Evolutionary conservation across 2,113 vertebrate genomes (phyloP).

Genomic region (Myiozetetes cayanensis): DNA sequence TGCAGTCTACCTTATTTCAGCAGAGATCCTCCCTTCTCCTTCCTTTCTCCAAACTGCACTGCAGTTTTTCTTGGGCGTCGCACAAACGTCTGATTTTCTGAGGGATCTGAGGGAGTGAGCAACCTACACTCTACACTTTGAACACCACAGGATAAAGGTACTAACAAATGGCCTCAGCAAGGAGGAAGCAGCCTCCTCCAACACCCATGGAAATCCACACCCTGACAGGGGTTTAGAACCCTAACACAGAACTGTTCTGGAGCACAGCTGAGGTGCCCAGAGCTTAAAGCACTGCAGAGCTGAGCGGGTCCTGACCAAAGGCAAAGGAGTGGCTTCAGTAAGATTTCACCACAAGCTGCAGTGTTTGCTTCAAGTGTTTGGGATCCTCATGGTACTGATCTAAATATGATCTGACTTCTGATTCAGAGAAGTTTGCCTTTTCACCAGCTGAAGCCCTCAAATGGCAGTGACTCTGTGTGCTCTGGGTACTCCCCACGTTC

Average conservation of each 20-base stretch:
- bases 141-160: not conserved
- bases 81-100: not conserved
- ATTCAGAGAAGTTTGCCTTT: not conserved
- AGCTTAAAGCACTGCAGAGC: not conserved
- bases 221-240: not conserved
- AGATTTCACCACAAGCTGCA: not conserved
- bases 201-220: not conserved
- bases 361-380: not conserved
- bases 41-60: not conserved
- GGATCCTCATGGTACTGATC: not conserved
- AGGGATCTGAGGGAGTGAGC: not conserved
- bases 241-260: not conserved
- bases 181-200: not conserved
- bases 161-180: not conserved
- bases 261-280: not conserved
- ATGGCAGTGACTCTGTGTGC: not conserved
- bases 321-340: not conserved
- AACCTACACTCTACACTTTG: not conserved
- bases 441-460: not conserved
- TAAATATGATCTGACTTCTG: not conserved
- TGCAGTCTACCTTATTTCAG: not conserved
- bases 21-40: not conserved
- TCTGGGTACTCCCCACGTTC: not conserved
- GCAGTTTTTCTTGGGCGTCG: not conserved
- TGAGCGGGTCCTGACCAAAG: not conserved